A percentile compares a stretch with the other conserved stretches of the same genome.
Evolutionary conservation across 2,888 invertebrate species (phyloP).

Genomic region (Morinoia aosen): DNA sequence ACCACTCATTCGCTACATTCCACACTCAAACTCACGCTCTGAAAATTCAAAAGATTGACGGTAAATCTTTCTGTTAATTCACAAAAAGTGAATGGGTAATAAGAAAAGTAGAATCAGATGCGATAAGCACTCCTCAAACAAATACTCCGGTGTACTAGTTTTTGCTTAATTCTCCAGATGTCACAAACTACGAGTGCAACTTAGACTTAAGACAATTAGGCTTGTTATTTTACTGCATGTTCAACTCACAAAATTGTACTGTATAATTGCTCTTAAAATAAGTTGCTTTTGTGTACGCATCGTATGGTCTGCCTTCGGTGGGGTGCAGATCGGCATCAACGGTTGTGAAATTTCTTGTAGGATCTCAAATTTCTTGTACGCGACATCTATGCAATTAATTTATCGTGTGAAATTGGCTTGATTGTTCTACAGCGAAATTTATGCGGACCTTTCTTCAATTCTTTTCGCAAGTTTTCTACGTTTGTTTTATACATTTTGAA

Average conservation of each 20-base stretch:
- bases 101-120: too few relatives aligned
- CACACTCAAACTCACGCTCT: too few relatives aligned
- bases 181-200: background rate
- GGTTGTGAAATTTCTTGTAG: background rate
- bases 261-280: background rate
- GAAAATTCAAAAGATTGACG: too few relatives aligned
- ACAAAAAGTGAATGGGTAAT: too few relatives aligned
- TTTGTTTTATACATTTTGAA: too few relatives aligned
- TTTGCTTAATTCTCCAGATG: background rate
- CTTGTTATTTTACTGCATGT: background rate
- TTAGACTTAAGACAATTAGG: background rate
- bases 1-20: too few relatives aligned
- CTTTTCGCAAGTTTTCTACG: too few relatives aligned
- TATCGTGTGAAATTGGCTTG: background rate
- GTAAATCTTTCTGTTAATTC: too few relatives aligned
- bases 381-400: background rate
- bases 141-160: background rate
- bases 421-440: too few relatives aligned
- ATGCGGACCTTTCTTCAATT: too few relatives aligned
- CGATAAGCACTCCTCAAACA: background rate
- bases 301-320: background rate
- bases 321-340: background rate
- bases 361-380: background rate
- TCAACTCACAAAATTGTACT: background rate
- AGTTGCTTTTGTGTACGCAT: background rate